Conservation (phyloP, 2,113 vertebrate species). For the Heterocephalus glaber region DNA sequence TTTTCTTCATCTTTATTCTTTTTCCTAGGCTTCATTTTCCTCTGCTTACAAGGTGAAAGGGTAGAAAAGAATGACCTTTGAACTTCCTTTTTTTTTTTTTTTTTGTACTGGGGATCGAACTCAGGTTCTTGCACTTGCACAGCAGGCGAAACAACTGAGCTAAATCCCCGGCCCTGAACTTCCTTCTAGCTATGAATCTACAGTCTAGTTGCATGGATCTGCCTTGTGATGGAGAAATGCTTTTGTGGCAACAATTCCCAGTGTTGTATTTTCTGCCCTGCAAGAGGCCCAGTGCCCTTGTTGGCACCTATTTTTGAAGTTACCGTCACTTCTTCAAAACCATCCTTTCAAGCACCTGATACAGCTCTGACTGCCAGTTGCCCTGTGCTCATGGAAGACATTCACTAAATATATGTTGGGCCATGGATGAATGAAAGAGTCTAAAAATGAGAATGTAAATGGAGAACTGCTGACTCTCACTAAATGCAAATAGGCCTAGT, state of each 20-base stretch:
- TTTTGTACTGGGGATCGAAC: too few species aligned
- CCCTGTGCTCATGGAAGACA: neutral
- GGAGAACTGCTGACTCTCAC: neutral
- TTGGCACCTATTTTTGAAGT: neutral
- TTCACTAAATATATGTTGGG: neutral
- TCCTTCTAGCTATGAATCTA: neutral
- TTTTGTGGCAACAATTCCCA: rapidly evolving
- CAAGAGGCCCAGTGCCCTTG: neutral
- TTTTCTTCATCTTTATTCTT: neutral
- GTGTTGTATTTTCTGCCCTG: neutral
- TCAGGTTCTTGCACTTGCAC: too few species aligned
- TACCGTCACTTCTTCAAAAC: neutral
- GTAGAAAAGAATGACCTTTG: neutral
- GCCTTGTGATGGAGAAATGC: neutral
- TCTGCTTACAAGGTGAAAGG: neutral
- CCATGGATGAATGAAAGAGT: neutral
- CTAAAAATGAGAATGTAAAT: neutral
- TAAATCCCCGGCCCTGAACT: too few species aligned
- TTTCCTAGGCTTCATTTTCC: neutral
- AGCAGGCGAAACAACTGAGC: too few species aligned
- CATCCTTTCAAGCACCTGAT: neutral
- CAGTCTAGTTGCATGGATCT: neutral
- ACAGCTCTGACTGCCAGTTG: neutral
- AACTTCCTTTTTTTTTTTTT: too few species aligned
- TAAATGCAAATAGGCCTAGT: too few species aligned